These are phyloP conservation scores for Gracilinanus agilis DNA, from an alignment of 2,113 vertebrate genomes.

Conservation along the genomic window DNA sequence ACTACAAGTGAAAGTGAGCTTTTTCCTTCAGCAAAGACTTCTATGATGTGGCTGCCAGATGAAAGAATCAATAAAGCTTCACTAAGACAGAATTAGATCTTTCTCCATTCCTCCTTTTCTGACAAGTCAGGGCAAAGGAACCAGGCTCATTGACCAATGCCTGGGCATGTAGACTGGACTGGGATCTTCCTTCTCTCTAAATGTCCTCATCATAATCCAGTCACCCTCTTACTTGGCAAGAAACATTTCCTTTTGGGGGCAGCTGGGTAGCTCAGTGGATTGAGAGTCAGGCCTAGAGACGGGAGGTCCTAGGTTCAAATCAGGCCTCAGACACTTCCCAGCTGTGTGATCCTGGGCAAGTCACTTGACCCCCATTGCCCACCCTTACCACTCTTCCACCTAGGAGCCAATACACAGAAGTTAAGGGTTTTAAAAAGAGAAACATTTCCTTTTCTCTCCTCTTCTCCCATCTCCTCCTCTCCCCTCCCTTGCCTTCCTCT, in stretches of 20 bases:
- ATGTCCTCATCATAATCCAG: neutral
- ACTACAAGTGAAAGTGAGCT: neutral
- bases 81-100: neutral
- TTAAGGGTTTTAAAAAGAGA: too few species aligned
- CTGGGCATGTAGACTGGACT: neutral
- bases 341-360: too few species aligned
- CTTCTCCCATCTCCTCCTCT: too few species aligned
- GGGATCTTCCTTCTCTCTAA: neutral
- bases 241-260: neutral
- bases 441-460: too few species aligned
- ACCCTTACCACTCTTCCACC: too few species aligned
- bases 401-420: too few species aligned
- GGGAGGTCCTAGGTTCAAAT: too few species aligned
- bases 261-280: too few species aligned
- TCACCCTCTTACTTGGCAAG: neutral
- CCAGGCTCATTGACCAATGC: neutral
- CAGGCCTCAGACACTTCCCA: too few species aligned
- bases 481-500: too few species aligned
- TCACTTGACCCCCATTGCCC: too few species aligned
- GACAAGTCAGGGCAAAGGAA: neutral
- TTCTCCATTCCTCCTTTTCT: neutral
- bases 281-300: too few species aligned
- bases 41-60: neutral
- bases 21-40: neutral
- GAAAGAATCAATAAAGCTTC: neutral